Evolutionary conservation across 2,113 vertebrate genomes (phyloP).

Genomic region (Oophaga pumilio): DNA sequence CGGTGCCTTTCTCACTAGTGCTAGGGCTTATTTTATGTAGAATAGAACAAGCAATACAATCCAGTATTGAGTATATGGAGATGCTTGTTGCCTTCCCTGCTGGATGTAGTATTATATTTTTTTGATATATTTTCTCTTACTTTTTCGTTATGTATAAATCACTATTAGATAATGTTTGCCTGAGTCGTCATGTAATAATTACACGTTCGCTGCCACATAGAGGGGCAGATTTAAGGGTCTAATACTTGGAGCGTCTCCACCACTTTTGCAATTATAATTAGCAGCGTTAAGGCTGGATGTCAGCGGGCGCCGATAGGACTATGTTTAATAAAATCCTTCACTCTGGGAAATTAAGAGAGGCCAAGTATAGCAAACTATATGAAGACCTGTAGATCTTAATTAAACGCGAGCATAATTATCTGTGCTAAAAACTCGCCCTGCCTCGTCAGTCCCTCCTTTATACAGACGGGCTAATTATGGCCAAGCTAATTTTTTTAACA

Average conservation of each 20-base stretch:
- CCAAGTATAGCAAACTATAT: constrained; percentile 67
- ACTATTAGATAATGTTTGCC: constrained; percentile 60
- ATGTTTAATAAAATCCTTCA: constrained; percentile 75
- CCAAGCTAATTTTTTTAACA: constrained; percentile 32
- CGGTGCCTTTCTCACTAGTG: too few species aligned
- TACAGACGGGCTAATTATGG: constrained; percentile 39
- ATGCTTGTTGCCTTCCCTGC: not conserved
- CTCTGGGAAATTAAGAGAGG: constrained; percentile 75
- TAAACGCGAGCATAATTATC: constrained; percentile 66
- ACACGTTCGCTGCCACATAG: constrained; percentile 62
- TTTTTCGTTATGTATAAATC: constrained; percentile 57
- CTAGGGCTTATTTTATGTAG: too few species aligned
- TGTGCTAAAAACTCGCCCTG: constrained; percentile 24
- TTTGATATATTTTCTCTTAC: constrained; percentile 13
- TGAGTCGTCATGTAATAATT: constrained; percentile 68
- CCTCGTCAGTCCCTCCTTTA: constrained; percentile 51
- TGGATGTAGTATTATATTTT: constrained; percentile 20
- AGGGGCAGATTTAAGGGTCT: constrained; percentile 72
- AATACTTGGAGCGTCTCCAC: constrained; percentile 65
- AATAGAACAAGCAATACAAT: not conserved
- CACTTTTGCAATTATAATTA: constrained; percentile 75
- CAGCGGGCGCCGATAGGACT: constrained; percentile 71
- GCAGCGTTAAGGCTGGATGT: constrained; percentile 66
- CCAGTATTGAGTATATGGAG: not conserved
- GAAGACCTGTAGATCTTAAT: constrained; percentile 77